Conservation (phyloP, 2,113 vertebrate species). For the Formicarius rufipectus region DNA sequence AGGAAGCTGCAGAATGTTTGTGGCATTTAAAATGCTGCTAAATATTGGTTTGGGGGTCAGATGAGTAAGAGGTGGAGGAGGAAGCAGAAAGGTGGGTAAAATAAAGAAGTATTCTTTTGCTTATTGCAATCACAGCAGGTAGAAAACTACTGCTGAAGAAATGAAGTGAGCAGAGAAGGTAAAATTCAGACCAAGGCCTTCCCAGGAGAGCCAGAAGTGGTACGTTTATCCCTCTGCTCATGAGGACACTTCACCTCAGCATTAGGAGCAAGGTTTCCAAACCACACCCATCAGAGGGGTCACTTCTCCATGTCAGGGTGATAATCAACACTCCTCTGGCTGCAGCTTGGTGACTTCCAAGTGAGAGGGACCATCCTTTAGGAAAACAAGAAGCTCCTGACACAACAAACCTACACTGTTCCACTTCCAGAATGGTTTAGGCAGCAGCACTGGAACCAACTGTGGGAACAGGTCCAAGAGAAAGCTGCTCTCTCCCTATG, state of each 20-base stretch:
- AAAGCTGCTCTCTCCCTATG: background rate
- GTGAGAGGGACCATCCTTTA: background rate
- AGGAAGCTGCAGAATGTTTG: background rate
- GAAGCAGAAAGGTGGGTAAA: background rate
- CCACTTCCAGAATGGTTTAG: rapidly evolving
- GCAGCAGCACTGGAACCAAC: background rate
- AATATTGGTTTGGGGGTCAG: background rate
- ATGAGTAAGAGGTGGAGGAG: background rate
- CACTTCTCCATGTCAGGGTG: background rate
- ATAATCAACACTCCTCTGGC: background rate
- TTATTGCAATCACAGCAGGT: background rate
- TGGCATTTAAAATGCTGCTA: background rate
- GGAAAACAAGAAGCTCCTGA: background rate
- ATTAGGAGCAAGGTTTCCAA: background rate
- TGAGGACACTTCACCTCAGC: rapidly evolving
- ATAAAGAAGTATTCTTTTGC: background rate
- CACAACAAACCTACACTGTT: rapidly evolving
- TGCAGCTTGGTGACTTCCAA: background rate
- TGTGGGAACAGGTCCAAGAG: background rate
- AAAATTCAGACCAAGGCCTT: background rate
- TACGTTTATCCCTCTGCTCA: background rate
- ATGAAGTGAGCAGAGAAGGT: background rate
- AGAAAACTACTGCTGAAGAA: background rate
- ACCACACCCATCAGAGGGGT: background rate
- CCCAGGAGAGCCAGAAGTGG: background rate